Evolutionary conservation across 2,113 vertebrate genomes (phyloP).

Genomic region (Brachypodius melanocephalos): DNA sequence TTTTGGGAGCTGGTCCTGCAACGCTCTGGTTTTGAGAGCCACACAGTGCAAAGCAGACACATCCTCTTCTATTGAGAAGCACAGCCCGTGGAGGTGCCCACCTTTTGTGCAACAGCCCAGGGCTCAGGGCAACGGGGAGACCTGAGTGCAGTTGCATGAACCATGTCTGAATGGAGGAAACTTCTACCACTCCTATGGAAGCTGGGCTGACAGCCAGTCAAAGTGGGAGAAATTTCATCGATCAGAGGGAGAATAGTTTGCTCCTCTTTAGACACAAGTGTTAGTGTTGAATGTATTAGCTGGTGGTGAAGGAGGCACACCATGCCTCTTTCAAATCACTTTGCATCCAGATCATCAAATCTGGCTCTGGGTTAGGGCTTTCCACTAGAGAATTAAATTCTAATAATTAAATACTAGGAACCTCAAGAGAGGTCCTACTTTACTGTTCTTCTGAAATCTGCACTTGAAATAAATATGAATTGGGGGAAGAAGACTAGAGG

Average conservation of each 20-base stretch:
- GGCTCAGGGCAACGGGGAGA: background rate
- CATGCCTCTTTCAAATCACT: background rate
- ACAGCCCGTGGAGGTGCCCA: accelerated
- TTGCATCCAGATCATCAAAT: background rate
- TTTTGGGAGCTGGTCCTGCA: accelerated
- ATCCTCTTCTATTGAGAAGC: background rate
- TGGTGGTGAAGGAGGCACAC: background rate
- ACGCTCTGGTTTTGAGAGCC: background rate
- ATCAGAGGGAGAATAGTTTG: background rate
- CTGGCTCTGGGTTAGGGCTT: background rate
- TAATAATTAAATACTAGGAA: background rate
- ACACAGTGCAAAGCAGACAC: accelerated
- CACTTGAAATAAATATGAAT: background rate
- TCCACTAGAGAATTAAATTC: background rate
- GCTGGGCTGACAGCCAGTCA: background rate
- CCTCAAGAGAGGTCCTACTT: background rate
- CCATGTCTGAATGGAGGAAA: background rate
- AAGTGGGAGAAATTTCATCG: background rate
- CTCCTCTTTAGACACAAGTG: background rate
- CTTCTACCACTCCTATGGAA: background rate
- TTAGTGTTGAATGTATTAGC: background rate
- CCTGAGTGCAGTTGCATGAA: background rate
- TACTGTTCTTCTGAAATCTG: background rate
- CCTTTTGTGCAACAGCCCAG: background rate
- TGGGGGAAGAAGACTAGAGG: background rate